Evolutionary conservation across 2,888 invertebrate genomes (phyloP).

Genomic region (Aleiodes leptofemur): DNA sequence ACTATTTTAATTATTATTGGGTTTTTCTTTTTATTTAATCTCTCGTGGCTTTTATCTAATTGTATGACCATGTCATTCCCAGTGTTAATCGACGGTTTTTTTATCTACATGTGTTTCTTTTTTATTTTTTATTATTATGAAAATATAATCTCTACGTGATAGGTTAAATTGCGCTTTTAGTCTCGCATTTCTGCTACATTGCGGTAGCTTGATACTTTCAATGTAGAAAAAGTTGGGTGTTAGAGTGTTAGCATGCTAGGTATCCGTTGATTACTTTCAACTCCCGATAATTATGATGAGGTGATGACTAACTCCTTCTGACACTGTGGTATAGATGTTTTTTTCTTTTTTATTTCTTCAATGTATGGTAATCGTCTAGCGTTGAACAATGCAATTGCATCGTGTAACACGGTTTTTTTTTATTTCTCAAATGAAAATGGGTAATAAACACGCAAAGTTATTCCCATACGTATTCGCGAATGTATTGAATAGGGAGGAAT

Average conservation of each 20-base stretch:
- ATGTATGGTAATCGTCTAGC: no score
- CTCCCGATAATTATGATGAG: conserved; percentile 25
- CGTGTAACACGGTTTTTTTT: conserved; percentile 14
- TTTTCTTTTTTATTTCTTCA: neutral
- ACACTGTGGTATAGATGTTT: conserved; percentile 6
- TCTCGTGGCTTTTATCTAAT: conserved; percentile 15
- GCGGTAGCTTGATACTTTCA: conserved; percentile 25
- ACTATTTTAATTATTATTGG: neutral
- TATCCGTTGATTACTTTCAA: conserved; percentile 12
- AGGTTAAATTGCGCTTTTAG: conserved; percentile 26
- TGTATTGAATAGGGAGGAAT: no score
- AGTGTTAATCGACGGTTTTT: conserved; percentile 12
- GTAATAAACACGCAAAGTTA: conserved; percentile 36
- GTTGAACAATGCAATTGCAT: conserved; percentile 41
- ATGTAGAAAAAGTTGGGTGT: neutral
- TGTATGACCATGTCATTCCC: conserved; percentile 18
- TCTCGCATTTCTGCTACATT: conserved; percentile 22
- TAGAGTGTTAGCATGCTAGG: neutral
- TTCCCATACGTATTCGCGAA: conserved; percentile 24
- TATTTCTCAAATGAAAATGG: conserved; percentile 19
- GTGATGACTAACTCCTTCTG: neutral
- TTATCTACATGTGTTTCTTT: neutral
- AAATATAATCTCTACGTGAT: conserved; percentile 24
- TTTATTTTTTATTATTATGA: neutral
- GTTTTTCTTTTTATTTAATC: neutral